Evolutionary conservation across 1,140 invertebrate species (phyloP).

Genomic region (Drosophila kikkawai): DNA sequence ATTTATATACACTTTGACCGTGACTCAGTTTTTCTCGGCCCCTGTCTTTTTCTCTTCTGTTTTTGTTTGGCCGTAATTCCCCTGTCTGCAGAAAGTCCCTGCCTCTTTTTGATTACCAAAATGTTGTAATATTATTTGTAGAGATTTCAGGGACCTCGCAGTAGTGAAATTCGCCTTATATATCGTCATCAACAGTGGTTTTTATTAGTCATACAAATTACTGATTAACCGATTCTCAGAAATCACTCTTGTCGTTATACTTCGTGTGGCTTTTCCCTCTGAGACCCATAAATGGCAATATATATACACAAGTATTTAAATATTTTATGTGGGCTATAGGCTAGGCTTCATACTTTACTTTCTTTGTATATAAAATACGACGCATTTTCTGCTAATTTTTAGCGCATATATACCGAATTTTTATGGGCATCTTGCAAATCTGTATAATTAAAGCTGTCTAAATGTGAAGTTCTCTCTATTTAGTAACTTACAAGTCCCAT

Average conservation of each 20-base stretch:
- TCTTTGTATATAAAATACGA: conserved; percentile 4
- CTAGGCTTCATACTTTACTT: not conserved
- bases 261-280: conserved; percentile 6
- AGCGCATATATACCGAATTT: not conserved
- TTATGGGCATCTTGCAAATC: not conserved
- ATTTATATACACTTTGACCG: conserved; percentile 60
- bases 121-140: conserved; percentile 31
- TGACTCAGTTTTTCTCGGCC: conserved; percentile 60
- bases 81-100: not conserved
- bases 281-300: not conserved
- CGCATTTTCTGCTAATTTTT: conserved; percentile 14
- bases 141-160: not conserved
- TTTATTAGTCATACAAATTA: conserved; percentile 1
- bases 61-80: conserved; percentile 28
- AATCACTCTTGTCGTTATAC: not conserved
- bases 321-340: not conserved
- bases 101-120: not conserved
- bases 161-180: not conserved
- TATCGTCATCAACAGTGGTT: not conserved
- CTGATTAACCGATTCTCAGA: conserved; percentile 17
- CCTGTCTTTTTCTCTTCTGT: conserved; percentile 9
- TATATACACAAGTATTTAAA: not conserved
- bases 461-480: not conserved
- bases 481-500: not conserved
- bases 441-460: not conserved